A percentile compares a stretch with the other conserved stretches of the same genome.
phyloP scores from a whole-genome alignment of 92 coral and sea anemone genomes.

The Porites rus region DNA sequence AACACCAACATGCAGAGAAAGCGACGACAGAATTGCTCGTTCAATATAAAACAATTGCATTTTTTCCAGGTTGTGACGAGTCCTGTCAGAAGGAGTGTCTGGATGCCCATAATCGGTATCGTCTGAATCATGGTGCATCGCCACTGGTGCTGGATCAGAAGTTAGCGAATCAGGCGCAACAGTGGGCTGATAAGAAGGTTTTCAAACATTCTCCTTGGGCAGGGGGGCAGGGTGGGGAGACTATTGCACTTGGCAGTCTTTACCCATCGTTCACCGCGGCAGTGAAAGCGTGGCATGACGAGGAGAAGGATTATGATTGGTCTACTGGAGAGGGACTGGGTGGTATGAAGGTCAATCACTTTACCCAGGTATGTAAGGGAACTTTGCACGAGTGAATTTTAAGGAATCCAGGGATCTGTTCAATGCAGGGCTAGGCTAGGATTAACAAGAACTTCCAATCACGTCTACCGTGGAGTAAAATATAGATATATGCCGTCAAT shows the following conservation, averaged over 20 bases:
- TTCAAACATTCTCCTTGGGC: slow-evolving; percentile 93
- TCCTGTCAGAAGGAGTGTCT: slow-evolving; percentile 83
- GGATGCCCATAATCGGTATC: slow-evolving; percentile 76
- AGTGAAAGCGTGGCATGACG: slow-evolving; percentile 94
- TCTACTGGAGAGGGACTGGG: slow-evolving; percentile 51
- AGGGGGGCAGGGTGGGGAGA: slow-evolving; percentile 86
- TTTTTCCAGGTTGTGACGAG: slow-evolving; percentile 68
- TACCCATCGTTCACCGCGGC: slow-evolving; percentile 92
- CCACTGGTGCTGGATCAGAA: slow-evolving; percentile 75
- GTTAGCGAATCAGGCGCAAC: slow-evolving; percentile 85
- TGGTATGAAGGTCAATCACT: slow-evolving; percentile 72
- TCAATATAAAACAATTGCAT: not conserved
- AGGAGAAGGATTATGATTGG: slow-evolving; percentile 91
- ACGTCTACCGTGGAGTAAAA: no score
- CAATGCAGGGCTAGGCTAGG: no score
- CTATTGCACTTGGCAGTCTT: slow-evolving; percentile 86
- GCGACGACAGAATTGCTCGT: no score
- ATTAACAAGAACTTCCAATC: no score
- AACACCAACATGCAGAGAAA: no score
- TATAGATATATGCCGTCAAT: no score
- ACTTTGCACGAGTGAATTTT: not conserved
- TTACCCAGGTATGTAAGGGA: slow-evolving; percentile 70
- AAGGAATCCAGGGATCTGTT: no score
- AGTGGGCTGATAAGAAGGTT: slow-evolving; percentile 81
- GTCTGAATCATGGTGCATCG: slow-evolving; percentile 78